Evolutionary conservation across 2,113 vertebrate species (phyloP).

Genomic region (Pseudopipra pipra): DNA sequence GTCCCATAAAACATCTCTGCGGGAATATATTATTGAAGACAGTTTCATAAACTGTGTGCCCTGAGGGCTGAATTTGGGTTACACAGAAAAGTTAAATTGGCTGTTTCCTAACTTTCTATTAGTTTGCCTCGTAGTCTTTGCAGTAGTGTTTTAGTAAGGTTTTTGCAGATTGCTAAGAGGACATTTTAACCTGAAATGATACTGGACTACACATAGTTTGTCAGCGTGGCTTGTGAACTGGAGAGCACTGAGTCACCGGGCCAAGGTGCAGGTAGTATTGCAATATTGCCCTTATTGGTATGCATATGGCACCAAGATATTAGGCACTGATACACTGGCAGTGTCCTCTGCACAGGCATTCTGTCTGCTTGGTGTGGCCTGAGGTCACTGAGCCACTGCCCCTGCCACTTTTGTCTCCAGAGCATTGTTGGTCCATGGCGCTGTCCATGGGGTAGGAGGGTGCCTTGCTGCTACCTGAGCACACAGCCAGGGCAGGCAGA

Average conservation of each 20-base stretch:
- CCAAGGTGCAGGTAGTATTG: not conserved
- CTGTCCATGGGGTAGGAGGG: fast-evolving
- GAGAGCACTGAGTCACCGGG: fast-evolving
- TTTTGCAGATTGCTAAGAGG: not conserved
- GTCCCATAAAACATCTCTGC: not conserved
- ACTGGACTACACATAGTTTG: not conserved
- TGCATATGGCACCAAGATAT: not conserved
- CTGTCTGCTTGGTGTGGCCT: not conserved
- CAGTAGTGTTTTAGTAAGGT: not conserved
- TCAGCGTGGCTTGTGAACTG: not conserved
- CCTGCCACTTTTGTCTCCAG: not conserved
- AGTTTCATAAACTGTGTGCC: not conserved
- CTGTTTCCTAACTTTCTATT: not conserved
- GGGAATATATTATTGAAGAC: not conserved
- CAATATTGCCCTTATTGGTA: not conserved
- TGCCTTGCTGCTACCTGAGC: not conserved
- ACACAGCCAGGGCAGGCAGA: not conserved
- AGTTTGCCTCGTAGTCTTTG: not conserved
- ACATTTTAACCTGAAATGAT: not conserved
- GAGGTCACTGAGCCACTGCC: not conserved
- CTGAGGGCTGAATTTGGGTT: not conserved
- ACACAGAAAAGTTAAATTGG: not conserved
- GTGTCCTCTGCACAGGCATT: fast-evolving
- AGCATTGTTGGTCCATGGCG: fast-evolving
- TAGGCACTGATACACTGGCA: fast-evolving